Evolutionary conservation across 2,888 invertebrate genomes (phyloP).

Genomic region (Holacanthella duospinosa): DNA sequence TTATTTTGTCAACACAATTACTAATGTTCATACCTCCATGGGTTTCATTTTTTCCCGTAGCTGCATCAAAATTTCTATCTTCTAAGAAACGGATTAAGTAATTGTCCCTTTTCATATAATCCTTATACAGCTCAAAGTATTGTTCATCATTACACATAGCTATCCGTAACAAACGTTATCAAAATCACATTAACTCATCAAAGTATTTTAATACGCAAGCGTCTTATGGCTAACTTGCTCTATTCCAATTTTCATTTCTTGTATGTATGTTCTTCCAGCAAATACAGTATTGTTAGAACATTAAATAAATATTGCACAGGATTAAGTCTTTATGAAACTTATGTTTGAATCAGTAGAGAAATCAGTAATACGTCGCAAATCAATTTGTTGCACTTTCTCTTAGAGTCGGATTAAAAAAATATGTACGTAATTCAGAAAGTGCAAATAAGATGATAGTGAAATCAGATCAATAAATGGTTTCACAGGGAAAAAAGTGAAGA

Average conservation of each 20-base stretch:
- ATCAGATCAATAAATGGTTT: no score
- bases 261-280: background rate
- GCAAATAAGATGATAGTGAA: no score
- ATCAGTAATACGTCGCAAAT: no score
- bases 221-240: background rate
- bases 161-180: background rate
- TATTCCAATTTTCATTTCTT: background rate
- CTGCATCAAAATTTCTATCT: background rate
- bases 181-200: background rate
- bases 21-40: no score
- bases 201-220: background rate
- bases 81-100: background rate
- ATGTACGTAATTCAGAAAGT: no score
- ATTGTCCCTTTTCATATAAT: background rate
- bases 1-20: background rate
- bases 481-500: no score
- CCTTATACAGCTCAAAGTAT: background rate
- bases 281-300: background rate
- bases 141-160: background rate
- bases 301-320: background rate
- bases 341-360: no score
- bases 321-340: no score
- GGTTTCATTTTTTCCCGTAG: background rate
- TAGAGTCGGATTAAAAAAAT: no score
- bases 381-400: no score